Conservation (phyloP, 2,888 invertebrate genomes). For the Amphiduros pacificus region DNA sequence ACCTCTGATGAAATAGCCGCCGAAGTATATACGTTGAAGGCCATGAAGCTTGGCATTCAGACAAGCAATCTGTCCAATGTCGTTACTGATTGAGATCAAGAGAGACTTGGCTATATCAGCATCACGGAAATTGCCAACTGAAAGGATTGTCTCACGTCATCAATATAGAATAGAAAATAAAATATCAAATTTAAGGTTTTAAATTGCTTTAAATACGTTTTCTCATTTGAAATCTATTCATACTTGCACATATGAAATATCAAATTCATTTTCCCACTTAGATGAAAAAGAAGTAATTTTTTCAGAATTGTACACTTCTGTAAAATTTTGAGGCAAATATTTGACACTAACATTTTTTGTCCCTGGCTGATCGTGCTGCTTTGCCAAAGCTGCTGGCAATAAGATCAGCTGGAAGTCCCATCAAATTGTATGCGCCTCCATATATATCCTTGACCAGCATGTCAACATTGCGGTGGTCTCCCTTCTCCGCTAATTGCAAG, state of each 20-base stretch:
- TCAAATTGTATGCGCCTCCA: constrained; percentile 66
- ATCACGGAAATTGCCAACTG: constrained; percentile 26
- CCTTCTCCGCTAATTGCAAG: constrained; percentile 68
- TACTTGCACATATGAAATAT: no score
- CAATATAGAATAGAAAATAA: no score
- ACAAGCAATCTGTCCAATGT: constrained; percentile 73
- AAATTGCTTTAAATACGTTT: no score
- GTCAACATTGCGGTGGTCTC: constrained; percentile 71
- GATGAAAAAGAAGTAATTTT: no score
- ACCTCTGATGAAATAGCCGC: constrained; percentile 72
- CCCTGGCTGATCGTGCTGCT: constrained; percentile 60
- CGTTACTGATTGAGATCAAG: constrained; percentile 70
- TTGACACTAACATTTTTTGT: constrained; percentile 23
- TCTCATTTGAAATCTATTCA: no score
- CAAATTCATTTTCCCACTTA: no score
- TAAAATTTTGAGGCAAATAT: no score
- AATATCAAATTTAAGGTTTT: no score
- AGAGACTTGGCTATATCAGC: constrained; percentile 70
- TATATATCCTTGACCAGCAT: constrained; percentile 73
- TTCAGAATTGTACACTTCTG: no score
- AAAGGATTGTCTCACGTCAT: no score
- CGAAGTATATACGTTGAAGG: constrained; percentile 69
- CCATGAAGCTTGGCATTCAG: constrained; percentile 70
- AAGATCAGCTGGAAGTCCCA: constrained; percentile 68
- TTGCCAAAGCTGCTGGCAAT: constrained; percentile 74